Evolutionary conservation across 2,888 invertebrate species (phyloP).

Genomic region (Catocala fraxini): DNA sequence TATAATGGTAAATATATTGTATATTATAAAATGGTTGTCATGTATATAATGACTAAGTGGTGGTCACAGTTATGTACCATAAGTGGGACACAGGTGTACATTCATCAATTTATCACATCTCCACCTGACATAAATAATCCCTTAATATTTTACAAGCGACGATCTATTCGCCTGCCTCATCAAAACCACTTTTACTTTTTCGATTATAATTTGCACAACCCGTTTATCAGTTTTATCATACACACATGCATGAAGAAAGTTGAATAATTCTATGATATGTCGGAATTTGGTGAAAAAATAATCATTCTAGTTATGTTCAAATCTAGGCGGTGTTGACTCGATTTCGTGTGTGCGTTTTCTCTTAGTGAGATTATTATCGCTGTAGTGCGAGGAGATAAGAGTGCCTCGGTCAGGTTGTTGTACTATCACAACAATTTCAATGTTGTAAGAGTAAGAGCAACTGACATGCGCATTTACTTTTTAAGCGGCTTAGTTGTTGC

Average conservation of each 20-base stretch:
- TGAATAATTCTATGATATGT: slow-evolving; percentile 38
- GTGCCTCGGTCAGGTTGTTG: not conserved
- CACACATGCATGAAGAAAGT: slow-evolving; percentile 37
- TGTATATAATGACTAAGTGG: too few relatives aligned
- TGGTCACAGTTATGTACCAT: not conserved
- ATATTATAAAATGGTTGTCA: too few relatives aligned
- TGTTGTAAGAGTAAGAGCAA: too few relatives aligned
- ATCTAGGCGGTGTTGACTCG: slow-evolving; percentile 12
- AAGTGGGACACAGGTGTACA: not conserved
- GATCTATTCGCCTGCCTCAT: slow-evolving; percentile 5
- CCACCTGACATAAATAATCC: slow-evolving; percentile 1
- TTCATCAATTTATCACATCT: slow-evolving; percentile 1
- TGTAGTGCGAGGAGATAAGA: not conserved
- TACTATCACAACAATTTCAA: not conserved
- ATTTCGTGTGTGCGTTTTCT: slow-evolving; percentile 17
- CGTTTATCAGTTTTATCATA: slow-evolving; percentile 34
- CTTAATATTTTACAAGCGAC: slow-evolving; percentile 4
- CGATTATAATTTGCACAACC: slow-evolving; percentile 37
- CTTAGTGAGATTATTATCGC: slow-evolving; percentile 6
- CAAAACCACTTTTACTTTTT: slow-evolving; percentile 49
- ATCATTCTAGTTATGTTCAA: slow-evolving; percentile 9
- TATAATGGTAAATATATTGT: too few relatives aligned
- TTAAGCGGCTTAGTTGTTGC: too few relatives aligned
- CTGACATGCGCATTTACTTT: too few relatives aligned
- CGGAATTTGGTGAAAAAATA: slow-evolving; percentile 20